Evolutionary conservation across 2,888 invertebrate species (phyloP).

Genomic region (Molanna angustata): DNA sequence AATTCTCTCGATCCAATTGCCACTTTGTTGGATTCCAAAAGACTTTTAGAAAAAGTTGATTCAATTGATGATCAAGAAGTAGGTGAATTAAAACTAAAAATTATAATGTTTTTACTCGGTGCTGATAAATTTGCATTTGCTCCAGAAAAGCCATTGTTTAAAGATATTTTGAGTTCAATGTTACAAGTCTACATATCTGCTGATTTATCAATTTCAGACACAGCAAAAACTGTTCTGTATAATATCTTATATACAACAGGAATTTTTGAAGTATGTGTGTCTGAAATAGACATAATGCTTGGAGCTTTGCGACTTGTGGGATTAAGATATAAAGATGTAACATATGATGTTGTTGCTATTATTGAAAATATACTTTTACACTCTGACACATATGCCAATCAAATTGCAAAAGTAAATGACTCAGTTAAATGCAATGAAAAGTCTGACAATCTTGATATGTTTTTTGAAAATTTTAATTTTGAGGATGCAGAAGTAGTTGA

Average conservation of each 20-base stretch:
- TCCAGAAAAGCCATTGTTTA: slow-evolving; percentile 53
- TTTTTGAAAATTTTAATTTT: slow-evolving; percentile 8
- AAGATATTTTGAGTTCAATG: slow-evolving; percentile 55
- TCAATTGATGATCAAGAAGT: slow-evolving; percentile 39
- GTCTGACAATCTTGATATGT: slow-evolving; percentile 15
- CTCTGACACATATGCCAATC: too few relatives aligned
- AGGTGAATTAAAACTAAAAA: slow-evolving; percentile 48
- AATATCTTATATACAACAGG: slow-evolving; percentile 60
- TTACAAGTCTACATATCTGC: slow-evolving; percentile 53
- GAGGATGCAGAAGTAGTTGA: slow-evolving; percentile 8
- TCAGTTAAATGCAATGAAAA: background rate
- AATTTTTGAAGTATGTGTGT: slow-evolving; percentile 61
- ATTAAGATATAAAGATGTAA: slow-evolving; percentile 9
- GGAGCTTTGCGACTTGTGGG: slow-evolving; percentile 39
- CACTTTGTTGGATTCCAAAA: slow-evolving; percentile 47
- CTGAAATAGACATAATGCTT: slow-evolving; percentile 68
- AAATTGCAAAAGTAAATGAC: slow-evolving; percentile 8
- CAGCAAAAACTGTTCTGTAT: slow-evolving; percentile 55
- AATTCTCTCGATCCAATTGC: slow-evolving; percentile 50
- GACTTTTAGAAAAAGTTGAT: slow-evolving; percentile 44
- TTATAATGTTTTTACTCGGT: slow-evolving; percentile 48
- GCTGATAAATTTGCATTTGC: slow-evolving; percentile 53
- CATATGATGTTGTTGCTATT: too few relatives aligned
- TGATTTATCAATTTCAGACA: slow-evolving; percentile 44
- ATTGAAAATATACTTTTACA: too few relatives aligned